These are phyloP conservation scores for Delphinapterus leucas DNA, from an alignment of 2,113 vertebrate genomes.

Conservation along the genomic window DNA sequence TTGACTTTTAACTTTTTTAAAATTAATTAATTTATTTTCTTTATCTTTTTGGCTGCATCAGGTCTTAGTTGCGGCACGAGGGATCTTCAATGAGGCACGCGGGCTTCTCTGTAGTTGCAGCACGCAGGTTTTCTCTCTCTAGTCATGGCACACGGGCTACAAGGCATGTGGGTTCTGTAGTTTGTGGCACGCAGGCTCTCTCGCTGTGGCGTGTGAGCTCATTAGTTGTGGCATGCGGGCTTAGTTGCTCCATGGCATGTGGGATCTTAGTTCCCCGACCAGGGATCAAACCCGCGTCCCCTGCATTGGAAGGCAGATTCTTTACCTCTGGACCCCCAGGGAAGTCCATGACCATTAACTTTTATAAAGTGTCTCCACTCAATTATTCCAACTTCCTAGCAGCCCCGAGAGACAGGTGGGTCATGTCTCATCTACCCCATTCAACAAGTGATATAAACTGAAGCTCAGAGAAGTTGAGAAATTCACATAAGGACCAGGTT, in stretches of 20 bases:
- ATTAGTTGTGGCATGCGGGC: not conserved
- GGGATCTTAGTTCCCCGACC: not conserved
- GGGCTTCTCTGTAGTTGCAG: not conserved
- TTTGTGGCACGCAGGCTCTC: not conserved
- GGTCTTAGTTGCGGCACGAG: too few relatives aligned
- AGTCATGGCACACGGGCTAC: rapidly evolving
- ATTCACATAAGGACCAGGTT: not conserved
- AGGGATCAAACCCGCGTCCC: not conserved
- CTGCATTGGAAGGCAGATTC: rapidly evolving
- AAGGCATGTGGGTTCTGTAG: not conserved
- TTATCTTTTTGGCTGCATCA: too few relatives aligned
- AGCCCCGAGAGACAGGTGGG: not conserved
- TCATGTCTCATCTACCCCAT: not conserved
- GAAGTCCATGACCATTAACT: not conserved
- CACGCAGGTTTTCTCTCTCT: not conserved
- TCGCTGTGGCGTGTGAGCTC: not conserved
- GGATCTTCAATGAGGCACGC: too few relatives aligned
- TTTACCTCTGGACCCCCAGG: not conserved
- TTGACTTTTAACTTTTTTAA: not conserved
- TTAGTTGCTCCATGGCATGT: not conserved
- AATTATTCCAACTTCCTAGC: not conserved
- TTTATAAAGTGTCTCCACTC: not conserved
- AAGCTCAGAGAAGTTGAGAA: not conserved
- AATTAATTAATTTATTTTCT: too few relatives aligned
- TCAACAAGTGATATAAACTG: not conserved